Percentiles rank a stretch among this genome's conserved stretches.
phyloP scores from a whole-genome alignment of 2,113 vertebrate species.

The Sakesphorus luctuosus region DNA sequence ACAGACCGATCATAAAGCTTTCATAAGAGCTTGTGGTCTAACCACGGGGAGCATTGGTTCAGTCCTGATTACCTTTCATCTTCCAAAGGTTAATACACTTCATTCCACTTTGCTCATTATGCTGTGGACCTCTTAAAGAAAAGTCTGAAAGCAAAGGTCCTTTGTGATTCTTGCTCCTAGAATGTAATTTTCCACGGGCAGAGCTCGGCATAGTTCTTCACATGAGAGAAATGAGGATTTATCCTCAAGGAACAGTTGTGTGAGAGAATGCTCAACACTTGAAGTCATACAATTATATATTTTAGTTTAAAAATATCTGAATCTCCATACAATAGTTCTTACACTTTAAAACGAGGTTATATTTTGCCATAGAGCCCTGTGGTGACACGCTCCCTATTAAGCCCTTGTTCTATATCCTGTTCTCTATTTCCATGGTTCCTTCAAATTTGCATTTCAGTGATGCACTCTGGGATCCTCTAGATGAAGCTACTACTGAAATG shows the following conservation, averaged over 20 bases:
- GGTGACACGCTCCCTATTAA: background rate
- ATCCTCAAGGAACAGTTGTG: background rate
- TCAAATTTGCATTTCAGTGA: background rate
- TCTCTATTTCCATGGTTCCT: background rate
- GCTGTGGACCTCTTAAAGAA: background rate
- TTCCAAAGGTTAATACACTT: slow-evolving; percentile 35
- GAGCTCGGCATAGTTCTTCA: background rate
- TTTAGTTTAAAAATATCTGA: background rate
- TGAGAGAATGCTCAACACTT: background rate
- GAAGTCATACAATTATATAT: background rate
- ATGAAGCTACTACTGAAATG: background rate
- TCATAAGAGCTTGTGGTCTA: slow-evolving; percentile 47
- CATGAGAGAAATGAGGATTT: background rate
- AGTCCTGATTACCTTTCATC: slow-evolving; percentile 38
- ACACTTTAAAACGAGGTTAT: background rate
- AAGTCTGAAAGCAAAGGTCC: background rate
- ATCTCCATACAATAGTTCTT: background rate
- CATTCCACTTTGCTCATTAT: slow-evolving; percentile 1
- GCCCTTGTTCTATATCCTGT: background rate
- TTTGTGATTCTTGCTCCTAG: slow-evolving; percentile 27
- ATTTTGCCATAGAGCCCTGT: background rate
- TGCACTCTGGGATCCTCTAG: background rate
- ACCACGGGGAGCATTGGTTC: slow-evolving; percentile 11
- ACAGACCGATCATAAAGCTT: background rate
- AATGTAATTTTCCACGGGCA: background rate